Base-by-base conservation (phyloP, 2,797 vertebrate genomes). In the Anguilla pacifica region DNA sequence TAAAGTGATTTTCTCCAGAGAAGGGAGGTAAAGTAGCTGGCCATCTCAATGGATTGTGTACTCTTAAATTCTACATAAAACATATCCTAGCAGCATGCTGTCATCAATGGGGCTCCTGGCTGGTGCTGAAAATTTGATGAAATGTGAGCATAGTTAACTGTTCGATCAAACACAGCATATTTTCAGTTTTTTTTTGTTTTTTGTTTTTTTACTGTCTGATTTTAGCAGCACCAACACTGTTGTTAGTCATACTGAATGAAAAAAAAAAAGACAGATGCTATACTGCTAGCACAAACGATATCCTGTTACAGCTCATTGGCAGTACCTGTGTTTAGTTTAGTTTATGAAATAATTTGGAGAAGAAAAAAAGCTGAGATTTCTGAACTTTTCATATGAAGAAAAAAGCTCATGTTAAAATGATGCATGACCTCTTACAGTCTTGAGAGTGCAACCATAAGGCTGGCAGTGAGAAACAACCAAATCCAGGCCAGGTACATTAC, bases 361-460 rank as follows among this genome's bases (percentile, higher is more conserved):
- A 82, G 46, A 6, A 11, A 51, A n/a, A 51, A 1, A 51, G 5
- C n/a, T 28, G 10, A 15, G 22, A 81, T 81, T 46, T 81, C 39
- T 22, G 77, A 81, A 81, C 19, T 51, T 51, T 46, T n/a, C 46
- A 82, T 82, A 43, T 51, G 79, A 82, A 82, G 51, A 82, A 82
- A 5, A n/a, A 82, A 82, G 79, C 7, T 49, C 79, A 51, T 25
- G 7, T 82, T n/a, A 51, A 82, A 82, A 82, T 82, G 79, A 46
- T 51, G 22, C 79, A 82, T 82, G 74, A 46, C 46, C 43, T n/a
- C 43, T 49, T 51, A 51, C 46, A 82, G 46, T 51, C 43, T 51
- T 49, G 43, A 82, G 46, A 49, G 79, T 51, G 79, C 22, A 82
- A 25, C 22, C 46, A 82, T 82, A 46, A 22, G 49, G 5, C 22